Evolutionary conservation across 2,888 invertebrate genomes (phyloP).

Genomic region (Ochlodes sylvanus): DNA sequence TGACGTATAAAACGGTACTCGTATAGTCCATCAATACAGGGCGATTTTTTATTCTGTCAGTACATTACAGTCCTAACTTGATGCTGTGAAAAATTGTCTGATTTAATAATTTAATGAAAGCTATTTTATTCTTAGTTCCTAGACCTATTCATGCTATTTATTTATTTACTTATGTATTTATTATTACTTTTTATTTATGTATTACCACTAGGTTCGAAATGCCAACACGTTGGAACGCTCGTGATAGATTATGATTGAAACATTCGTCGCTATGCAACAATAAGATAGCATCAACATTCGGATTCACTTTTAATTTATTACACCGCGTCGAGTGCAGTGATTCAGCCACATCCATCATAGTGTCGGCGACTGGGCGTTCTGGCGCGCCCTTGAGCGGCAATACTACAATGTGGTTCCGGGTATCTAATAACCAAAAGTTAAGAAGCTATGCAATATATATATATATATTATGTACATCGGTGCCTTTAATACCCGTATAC

Average conservation of each 20-base stretch:
- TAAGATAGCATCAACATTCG: conserved; percentile 5
- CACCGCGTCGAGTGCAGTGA: not conserved
- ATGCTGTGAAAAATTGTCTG: too few species aligned
- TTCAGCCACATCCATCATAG: not conserved
- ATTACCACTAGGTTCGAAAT: not conserved
- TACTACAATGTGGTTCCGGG: not conserved
- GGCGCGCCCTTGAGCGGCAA: conserved; percentile 2
- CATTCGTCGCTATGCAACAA: conserved; percentile 8
- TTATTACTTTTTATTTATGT: too few species aligned
- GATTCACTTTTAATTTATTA: conserved; percentile 7
- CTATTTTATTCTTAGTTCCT: too few species aligned
- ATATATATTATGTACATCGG: too few species aligned
- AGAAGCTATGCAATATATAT: too few species aligned
- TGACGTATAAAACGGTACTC: not conserved
- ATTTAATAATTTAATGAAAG: too few species aligned
- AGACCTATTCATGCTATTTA: too few species aligned
- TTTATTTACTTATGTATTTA: too few species aligned
- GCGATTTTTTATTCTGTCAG: too few species aligned
- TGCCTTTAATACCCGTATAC: too few species aligned
- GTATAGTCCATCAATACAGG: too few species aligned
- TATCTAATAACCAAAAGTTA: not conserved
- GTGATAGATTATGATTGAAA: conserved; percentile 1
- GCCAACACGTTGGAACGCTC: not conserved
- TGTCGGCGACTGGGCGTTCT: not conserved
- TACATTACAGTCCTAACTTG: too few species aligned